Evolutionary conservation across 2,888 invertebrate species (phyloP), one percentile per base, ranked within the genome.

Genomic region (Dynastes tityus): DNA sequence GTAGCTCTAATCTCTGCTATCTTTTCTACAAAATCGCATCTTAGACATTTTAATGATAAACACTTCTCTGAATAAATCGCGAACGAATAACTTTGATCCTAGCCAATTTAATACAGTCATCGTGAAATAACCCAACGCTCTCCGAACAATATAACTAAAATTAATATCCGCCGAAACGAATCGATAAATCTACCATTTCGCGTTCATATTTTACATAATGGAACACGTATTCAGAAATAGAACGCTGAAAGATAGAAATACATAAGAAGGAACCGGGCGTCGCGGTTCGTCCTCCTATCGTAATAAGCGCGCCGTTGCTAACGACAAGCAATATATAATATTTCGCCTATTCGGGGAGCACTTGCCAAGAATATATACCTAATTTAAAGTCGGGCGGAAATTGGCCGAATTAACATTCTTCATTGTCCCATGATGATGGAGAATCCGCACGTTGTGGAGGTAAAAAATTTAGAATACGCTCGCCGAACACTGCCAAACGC

Each of bases 361-460:
- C 45, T 73, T 73, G 73, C 73, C 73, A 73, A 73, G 73, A 73
- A 73, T 58, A 73, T 58, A 40, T n/a, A 53, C 37, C 73, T 73
- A 73, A 73, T 73, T 73, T 73, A 58, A 37, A 58, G 73, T 40
- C 22, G 58, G 55, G 22, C 37, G 58, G 55, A 73, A 73, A 73
- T 73, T 73, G 73, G 58, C 40, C 73, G 73, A 73, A 73, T 73
- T 73, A 73, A 73, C 32, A 73, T 73, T 73, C 73, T 58, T 29
- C n/a, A 22, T n/a, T 40, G 58, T 73, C 58, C 37, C 40, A 49
- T 22, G 67, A 45, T 58, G 73, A 73, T 73, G 55, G 40, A 55
- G 51, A 27, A 58, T 32, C 58, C 27, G 58, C 6, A 37, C 16
- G 58, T 55, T 55, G 55, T 55, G n/a, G n/a, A 55, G 1, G 9